Evolutionary conservation across 2,113 vertebrate species (phyloP).

Genomic region (Anas platyrhynchos): DNA sequence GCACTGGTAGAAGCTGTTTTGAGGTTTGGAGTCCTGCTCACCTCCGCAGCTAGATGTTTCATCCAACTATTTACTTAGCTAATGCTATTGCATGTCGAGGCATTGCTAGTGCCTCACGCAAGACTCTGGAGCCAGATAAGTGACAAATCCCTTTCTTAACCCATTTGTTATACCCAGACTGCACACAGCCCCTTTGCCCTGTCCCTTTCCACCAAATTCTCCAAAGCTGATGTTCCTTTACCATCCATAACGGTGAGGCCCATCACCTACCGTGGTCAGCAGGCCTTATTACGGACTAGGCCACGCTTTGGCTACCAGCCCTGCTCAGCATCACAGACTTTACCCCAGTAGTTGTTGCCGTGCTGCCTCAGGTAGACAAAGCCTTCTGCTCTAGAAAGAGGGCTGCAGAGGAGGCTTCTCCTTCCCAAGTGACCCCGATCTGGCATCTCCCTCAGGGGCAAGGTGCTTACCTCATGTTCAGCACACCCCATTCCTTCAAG

Average conservation of each 20-base stretch:
- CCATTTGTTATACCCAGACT: background rate
- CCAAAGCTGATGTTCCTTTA: background rate
- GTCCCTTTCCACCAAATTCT: background rate
- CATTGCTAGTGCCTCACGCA: background rate
- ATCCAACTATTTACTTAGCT: background rate
- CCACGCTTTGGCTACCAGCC: background rate
- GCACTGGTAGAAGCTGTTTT: background rate
- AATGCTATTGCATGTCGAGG: background rate
- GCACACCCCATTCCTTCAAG: background rate
- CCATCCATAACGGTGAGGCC: background rate
- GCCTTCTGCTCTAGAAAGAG: background rate
- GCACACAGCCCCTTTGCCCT: rapidly evolving
- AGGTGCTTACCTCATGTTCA: background rate
- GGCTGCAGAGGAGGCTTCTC: background rate
- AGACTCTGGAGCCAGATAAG: background rate
- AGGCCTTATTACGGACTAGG: background rate
- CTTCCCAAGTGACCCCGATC: background rate
- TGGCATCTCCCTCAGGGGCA: background rate
- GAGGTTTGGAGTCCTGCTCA: background rate
- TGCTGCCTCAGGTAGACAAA: background rate
- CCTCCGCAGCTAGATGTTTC: background rate
- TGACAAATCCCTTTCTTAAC: background rate
- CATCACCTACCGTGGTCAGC: background rate
- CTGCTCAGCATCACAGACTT: background rate
- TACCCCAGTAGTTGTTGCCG: background rate